phyloP scores from a whole-genome alignment of 2,888 invertebrate species.

The Aricia artaxerxes region DNA sequence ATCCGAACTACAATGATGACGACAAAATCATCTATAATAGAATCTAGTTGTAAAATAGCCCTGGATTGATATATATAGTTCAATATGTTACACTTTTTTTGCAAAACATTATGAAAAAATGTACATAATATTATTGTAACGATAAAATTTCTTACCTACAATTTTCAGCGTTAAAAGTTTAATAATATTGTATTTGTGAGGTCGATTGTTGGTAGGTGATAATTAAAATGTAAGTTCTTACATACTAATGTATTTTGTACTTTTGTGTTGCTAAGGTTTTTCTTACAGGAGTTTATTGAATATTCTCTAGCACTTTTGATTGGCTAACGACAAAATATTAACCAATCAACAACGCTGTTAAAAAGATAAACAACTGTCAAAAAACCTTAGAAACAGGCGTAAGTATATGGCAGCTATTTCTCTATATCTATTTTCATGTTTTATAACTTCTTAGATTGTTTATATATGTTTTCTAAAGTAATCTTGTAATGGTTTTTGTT shows the following conservation, averaged over 20 bases:
- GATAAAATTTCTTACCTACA: neutral
- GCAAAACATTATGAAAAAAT: neutral
- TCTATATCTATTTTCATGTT: neutral
- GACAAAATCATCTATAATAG: too few relatives aligned
- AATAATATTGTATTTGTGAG: neutral
- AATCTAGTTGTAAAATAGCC: neutral
- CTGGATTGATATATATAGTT: neutral
- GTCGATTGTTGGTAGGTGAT: neutral
- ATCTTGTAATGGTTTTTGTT: neutral
- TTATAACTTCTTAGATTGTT: neutral
- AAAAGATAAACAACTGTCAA: neutral
- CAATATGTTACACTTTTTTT: neutral
- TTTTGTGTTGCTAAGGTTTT: neutral
- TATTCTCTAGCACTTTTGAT: too few relatives aligned
- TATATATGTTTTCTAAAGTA: neutral
- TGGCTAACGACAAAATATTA: too few relatives aligned
- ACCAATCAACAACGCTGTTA: neutral
- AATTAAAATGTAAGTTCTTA: neutral
- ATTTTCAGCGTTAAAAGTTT: neutral
- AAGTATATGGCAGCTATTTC: neutral
- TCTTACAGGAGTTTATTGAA: neutral
- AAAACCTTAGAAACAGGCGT: neutral
- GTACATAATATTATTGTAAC: neutral
- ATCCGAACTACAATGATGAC: too few relatives aligned
- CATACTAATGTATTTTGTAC: neutral